A percentile compares a stretch with the other conserved stretches of the same genome.
Conservation (phyloP, 2,113 vertebrate species). For the Grammomys surdaster region DNA sequence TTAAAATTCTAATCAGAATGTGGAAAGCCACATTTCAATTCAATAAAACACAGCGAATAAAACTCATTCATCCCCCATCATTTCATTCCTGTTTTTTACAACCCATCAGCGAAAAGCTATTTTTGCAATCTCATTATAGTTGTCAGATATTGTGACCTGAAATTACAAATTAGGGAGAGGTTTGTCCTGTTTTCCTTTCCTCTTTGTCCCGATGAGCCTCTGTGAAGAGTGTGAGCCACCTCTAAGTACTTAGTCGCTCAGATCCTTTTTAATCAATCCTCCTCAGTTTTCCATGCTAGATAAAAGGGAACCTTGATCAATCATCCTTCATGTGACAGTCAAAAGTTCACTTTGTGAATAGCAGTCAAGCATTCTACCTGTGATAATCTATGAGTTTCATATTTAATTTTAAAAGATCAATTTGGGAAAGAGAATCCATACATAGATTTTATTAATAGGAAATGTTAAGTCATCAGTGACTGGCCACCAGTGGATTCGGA, state of each 20-base stretch:
- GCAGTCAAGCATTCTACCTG: not conserved
- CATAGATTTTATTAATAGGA: not conserved
- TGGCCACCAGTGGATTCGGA: not conserved
- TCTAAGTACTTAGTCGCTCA: conserved; percentile 19
- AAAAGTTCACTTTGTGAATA: not conserved
- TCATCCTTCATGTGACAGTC: not conserved
- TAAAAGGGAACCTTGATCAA: not conserved
- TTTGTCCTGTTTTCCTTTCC: not conserved
- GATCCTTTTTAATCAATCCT: not conserved
- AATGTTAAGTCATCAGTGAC: not conserved
- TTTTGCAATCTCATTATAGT: conserved; percentile 83
- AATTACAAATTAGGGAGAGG: conserved; percentile 71
- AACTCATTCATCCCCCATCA: conserved; percentile 79
- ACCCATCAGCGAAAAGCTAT: conserved; percentile 82
- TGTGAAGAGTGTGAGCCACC: conserved; percentile 8
- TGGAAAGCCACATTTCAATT: conserved; percentile 73
- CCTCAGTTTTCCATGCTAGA: conserved; percentile 24
- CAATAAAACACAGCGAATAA: conserved; percentile 73
- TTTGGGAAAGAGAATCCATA: not conserved
- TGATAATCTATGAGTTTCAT: not conserved
- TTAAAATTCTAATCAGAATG: conserved; percentile 86
- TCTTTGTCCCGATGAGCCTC: not conserved
- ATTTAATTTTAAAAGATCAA: conserved; percentile 50
- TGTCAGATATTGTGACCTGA: conserved; percentile 70
- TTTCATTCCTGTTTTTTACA: conserved; percentile 83